A percentile compares a stretch with the other conserved stretches of the same genome.
Conservation (phyloP, 2,888 invertebrate species). For the Gandaritis pyraliata region DNA sequence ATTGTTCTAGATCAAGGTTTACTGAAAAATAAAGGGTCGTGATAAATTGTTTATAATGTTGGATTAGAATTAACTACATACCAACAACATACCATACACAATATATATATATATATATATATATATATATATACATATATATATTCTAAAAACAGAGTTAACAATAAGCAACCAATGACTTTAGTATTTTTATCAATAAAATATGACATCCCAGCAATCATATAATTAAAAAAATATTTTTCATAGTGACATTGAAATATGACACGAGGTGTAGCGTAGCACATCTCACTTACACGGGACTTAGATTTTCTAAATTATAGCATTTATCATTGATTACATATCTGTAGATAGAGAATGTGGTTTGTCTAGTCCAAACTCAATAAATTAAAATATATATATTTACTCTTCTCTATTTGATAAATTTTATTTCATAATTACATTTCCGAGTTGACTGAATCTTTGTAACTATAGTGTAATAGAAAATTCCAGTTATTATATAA, state of each 20-base stretch:
- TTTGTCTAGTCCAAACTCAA: constrained; percentile 84
- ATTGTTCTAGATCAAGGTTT: too few species aligned
- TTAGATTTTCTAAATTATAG: constrained; percentile 80
- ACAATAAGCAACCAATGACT: too few species aligned
- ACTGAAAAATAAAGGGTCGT: too few species aligned
- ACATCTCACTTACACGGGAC: constrained; percentile 75
- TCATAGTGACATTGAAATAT: constrained; percentile 62
- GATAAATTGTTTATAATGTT: too few species aligned
- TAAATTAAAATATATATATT: constrained; percentile 77
- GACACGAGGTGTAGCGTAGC: constrained; percentile 67
- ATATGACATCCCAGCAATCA: too few species aligned
- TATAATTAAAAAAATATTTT: neutral
- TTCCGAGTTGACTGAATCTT: constrained; percentile 78
- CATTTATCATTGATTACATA: constrained; percentile 84
- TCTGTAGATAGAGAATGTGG: constrained; percentile 84
- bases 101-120: too few species aligned
- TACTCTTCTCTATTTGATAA: constrained; percentile 70
- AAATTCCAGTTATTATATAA: constrained; percentile 48
- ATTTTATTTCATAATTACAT: constrained; percentile 67
- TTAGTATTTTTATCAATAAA: too few species aligned
- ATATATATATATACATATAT: too few species aligned
- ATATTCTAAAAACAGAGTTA: too few species aligned
- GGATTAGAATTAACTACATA: too few species aligned
- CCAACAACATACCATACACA: too few species aligned
- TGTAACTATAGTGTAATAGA: constrained; percentile 66